A percentile compares a stretch with the other conserved stretches of the same genome.
phyloP scores from a whole-genome alignment of 2,888 invertebrate genomes.

The Serripes groenlandicus region DNA sequence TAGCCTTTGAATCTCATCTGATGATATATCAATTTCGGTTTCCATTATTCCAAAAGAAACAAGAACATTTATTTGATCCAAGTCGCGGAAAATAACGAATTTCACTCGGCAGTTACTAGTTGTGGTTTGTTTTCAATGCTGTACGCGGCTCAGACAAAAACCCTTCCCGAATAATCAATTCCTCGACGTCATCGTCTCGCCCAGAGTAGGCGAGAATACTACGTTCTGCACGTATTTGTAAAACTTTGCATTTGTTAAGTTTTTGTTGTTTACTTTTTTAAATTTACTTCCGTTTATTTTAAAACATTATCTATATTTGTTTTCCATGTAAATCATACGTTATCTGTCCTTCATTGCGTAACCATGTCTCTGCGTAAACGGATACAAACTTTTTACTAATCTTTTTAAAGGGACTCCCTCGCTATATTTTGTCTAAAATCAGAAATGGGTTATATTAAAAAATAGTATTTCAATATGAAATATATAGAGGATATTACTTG shows the following conservation, averaged over 20 bases:
- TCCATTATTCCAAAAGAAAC: constrained; percentile 33
- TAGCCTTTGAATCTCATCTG: constrained; percentile 54
- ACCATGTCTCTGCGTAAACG: not conserved
- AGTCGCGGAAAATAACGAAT: not conserved
- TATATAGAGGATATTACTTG: too few relatives aligned
- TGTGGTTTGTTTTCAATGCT: constrained; percentile 7
- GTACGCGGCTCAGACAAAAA: constrained; percentile 20
- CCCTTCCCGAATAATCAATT: constrained; percentile 14
- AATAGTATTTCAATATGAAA: too few relatives aligned
- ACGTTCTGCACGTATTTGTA: not conserved
- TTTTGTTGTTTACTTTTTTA: too few relatives aligned
- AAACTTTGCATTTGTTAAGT: not conserved
- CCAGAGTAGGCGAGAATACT: not conserved
- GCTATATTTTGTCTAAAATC: too few relatives aligned
- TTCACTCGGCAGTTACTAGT: not conserved
- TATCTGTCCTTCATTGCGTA: not conserved
- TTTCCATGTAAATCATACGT: not conserved
- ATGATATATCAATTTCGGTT: constrained; percentile 47
- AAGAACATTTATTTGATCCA: constrained; percentile 6
- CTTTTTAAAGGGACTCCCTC: too few relatives aligned
- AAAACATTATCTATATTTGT: not conserved
- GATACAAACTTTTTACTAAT: too few relatives aligned
- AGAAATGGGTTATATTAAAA: too few relatives aligned
- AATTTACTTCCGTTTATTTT: not conserved
- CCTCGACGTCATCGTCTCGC: constrained; percentile 20